Percentiles rank a stretch among this genome's conserved stretches.
Conservation (phyloP, 2,113 vertebrate genomes). For the Sylvilagus bachmani region DNA sequence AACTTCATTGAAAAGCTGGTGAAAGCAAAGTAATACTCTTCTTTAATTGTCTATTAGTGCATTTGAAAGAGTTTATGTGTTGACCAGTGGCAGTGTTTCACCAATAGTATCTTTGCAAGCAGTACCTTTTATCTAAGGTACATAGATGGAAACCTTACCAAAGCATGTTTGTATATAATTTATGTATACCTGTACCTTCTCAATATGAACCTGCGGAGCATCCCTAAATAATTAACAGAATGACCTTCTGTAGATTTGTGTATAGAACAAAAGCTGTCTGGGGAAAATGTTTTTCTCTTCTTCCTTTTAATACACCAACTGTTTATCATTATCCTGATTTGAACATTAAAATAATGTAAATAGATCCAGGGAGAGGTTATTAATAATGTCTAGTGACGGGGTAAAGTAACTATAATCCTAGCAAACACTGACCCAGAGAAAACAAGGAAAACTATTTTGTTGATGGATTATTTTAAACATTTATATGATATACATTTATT, state of each 20-base stretch:
- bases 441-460: background rate
- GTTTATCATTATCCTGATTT: background rate
- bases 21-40: background rate
- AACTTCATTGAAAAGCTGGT: background rate
- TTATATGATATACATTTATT: background rate
- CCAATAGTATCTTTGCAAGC: background rate
- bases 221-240: background rate
- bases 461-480: background rate
- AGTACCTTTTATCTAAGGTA: background rate
- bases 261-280: background rate
- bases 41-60: background rate
- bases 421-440: background rate
- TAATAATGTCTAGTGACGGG: background rate
- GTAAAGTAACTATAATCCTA: background rate
- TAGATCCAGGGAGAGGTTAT: constrained; percentile 3
- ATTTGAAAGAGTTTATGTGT: background rate
- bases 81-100: background rate
- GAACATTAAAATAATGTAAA: constrained; percentile 3
- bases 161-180: background rate
- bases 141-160: constrained; percentile 14
- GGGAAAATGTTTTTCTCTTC: background rate
- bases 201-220: background rate
- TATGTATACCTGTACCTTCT: constrained; percentile 6
- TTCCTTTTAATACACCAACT: background rate
- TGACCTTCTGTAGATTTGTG: background rate